Evolutionary conservation across 92 coral and sea anemone species (phyloP), one percentile per base, ranked within the genome.

Genomic region (Bergia puertoricense): DNA sequence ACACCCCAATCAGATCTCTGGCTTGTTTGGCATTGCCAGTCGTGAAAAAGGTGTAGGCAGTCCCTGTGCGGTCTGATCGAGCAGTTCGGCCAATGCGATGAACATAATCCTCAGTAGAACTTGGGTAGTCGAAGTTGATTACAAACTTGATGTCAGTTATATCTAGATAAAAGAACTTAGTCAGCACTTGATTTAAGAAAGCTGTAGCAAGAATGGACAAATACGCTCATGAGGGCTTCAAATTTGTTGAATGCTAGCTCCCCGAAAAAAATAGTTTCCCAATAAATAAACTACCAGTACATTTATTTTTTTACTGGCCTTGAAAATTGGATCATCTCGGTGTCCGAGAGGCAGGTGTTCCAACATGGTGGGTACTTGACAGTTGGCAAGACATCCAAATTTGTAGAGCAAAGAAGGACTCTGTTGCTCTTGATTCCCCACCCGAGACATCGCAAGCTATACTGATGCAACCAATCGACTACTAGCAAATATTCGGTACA

Each of bases 11-110:
- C 89, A 97, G 89, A 77, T 97, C 99, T 82, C 92, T 97, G 40
- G 99, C 99, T 85, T 97, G 99, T 84, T 94, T 97, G 16, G 98
- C 98, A 87, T 97, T 97, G 71, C 94, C 96, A 56, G 74, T 74
- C 2, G 99, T 97, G 95, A 97, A 97, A 93, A 97, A 97, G 3
- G 99, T 97, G 91, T 97, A 97, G 0, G 99, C 96, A 1, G 99
- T 97, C 15, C 99, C 99, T 62, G 96, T 94, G 57, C 99, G 94
- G 76, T 97, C 97, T 13, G 99, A 97, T 65, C 99, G 95, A 8
- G 99, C 99, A 48, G 99, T 97, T 74, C 99, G 92, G 41, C 99
- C 99, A 88, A 97, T 97, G 81, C 99, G 98, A 88, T 97, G 99
- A 81, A 97, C 96, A 84, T 97, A 97, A 90, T 97, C 99, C 79